A percentile compares a stretch with the other conserved stretches of the same genome.
phyloP scores from a whole-genome alignment of 2,113 vertebrate genomes.

The Holacanthus passer region DNA sequence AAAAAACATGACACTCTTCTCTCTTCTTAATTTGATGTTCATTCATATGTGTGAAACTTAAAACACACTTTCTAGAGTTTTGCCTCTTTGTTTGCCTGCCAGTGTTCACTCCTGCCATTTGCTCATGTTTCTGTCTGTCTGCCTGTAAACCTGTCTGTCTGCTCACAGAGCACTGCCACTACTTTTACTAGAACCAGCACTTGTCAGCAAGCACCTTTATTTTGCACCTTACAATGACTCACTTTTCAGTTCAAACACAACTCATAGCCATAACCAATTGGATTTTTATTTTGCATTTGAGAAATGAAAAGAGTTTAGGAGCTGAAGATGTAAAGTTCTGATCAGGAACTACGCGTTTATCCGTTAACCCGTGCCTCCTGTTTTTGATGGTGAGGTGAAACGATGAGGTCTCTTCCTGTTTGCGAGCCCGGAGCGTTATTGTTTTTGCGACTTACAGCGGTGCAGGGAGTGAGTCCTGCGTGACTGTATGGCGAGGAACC shows the following conservation, averaged over 20 bases:
- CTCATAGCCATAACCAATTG: conserved; percentile 15
- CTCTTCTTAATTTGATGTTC: neutral
- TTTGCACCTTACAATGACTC: neutral
- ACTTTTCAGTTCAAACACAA: neutral
- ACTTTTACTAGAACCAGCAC: conserved; percentile 28
- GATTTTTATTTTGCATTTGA: conserved; percentile 15
- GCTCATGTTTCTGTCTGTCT: conserved; percentile 21
- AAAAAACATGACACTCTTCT: neutral
- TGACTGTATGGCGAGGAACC: conserved; percentile 38
- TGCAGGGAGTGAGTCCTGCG: conserved; percentile 27
- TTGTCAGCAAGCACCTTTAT: conserved; percentile 6
- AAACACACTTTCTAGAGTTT: neutral
- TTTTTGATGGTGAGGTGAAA: conserved; percentile 32
- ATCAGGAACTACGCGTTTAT: neutral
- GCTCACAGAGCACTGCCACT: conserved; percentile 40
- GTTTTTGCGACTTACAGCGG: conserved; percentile 34
- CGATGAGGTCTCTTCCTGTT: conserved; percentile 23
- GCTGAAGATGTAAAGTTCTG: conserved; percentile 7
- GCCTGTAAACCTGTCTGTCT: conserved; percentile 15
- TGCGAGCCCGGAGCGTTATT: conserved; percentile 6
- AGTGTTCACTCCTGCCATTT: conserved; percentile 34
- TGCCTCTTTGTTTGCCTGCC: conserved; percentile 23
- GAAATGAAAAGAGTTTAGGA: neutral
- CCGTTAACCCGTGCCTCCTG: conserved; percentile 23
- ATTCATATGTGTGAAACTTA: conserved; percentile 1